Base-by-base conservation (phyloP, 2,888 invertebrate species). In the Drosophila eohydei region DNA sequence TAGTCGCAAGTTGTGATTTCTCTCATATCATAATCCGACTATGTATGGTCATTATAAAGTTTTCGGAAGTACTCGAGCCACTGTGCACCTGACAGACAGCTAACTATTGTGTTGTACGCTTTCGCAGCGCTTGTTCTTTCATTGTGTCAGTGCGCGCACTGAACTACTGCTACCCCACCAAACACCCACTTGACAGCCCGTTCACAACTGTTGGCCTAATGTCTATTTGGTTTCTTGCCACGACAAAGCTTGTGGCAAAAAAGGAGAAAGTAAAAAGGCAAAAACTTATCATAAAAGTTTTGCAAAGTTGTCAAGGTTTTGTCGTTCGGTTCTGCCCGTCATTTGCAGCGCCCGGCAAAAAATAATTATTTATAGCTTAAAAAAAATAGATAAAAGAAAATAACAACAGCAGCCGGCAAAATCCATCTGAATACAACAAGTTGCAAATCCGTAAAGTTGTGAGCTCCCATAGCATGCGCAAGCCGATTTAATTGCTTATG, bases 231-330 rank as follows among this genome's bases (percentile, higher is more conserved):
- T 83, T 88, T 87, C 79, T 76, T 82, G 81, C 77, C 88, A 84
- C 77, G 79, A 69, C 75, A 83, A 71, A 70, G 58, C 58, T 57
- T 82, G 65, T 72, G 79, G 21, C 66, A 75, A 71, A 83, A 32
- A 65, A 26, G 8, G 6, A 3, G 14, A 28, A 36, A 52, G 36
- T 34, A 36, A 52, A 34, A 36, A 38, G 52, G 52, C 21, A 52
- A 41, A 32, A 40, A 83, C 86, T 86, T 86, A 80, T 86, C 83
- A 81, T 74, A 83, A 83, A 88, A 85, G 51, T 88, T 84, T 77
- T 74, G 55, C 52, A 81, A 83, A 86, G 86, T 88, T 86, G 81
- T 86, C 83, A 88, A 88, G 83, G 75, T 83, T 86, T 82, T 84
- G 78, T 73, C 76, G 59, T 81, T 71, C 67, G 56, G 62, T 60